These are phyloP conservation scores for Pseudococcus viburni DNA, from an alignment of 2,888 invertebrate species.

Conservation along the genomic window DNA sequence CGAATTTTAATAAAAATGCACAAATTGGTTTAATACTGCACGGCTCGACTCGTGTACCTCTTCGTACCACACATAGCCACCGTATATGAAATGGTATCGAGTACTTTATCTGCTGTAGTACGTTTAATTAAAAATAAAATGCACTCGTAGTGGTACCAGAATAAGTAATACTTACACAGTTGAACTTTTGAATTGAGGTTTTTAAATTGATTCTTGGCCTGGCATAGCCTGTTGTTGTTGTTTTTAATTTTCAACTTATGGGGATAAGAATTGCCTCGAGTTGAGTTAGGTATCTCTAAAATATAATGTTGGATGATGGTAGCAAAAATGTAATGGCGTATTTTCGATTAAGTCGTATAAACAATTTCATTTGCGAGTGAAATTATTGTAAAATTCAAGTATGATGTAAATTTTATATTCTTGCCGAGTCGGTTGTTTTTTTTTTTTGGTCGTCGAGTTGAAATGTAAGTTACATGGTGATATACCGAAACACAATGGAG, in stretches of 20 bases:
- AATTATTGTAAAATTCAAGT: slow-evolving; percentile 11
- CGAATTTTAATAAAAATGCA: slow-evolving; percentile 5
- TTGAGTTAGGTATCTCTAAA: background rate
- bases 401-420: background rate
- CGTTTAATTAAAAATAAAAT: background rate
- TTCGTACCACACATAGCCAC: background rate
- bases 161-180: background rate
- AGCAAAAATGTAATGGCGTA: background rate
- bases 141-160: background rate
- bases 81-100: background rate
- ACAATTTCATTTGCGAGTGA: background rate
- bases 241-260: background rate
- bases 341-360: background rate
- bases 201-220: background rate
- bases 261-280: background rate
- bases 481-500: background rate
- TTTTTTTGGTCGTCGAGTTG: background rate
- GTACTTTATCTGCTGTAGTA: background rate
- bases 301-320: background rate
- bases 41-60: background rate
- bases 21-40: background rate
- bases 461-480: background rate
- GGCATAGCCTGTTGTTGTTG: background rate
- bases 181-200: background rate
- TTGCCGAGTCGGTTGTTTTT: background rate